Conservation (phyloP, 2,888 invertebrate genomes). For the Eudemis profundana region DNA sequence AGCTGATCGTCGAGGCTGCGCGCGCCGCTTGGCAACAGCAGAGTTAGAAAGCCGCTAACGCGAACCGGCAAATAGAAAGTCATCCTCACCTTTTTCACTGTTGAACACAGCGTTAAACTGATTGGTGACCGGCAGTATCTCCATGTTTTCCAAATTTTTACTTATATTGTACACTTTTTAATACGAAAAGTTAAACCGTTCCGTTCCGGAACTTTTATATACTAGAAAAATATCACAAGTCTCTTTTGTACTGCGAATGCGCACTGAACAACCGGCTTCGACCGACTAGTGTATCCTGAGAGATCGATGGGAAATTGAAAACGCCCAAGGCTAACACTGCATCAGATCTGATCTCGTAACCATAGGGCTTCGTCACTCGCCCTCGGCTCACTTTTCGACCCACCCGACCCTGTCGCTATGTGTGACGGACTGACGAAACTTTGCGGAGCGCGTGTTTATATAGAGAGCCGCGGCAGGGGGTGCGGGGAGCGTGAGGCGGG, state of each 20-base stretch:
- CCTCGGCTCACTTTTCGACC: slow-evolving; percentile 76
- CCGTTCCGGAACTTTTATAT: slow-evolving; percentile 73
- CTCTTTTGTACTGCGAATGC: slow-evolving; percentile 83
- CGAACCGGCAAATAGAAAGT: slow-evolving; percentile 72
- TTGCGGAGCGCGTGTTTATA: slow-evolving; percentile 75
- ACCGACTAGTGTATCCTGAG: slow-evolving; percentile 78
- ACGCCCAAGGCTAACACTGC: slow-evolving; percentile 75
- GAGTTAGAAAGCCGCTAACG: slow-evolving; percentile 74
- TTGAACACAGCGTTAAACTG: slow-evolving; percentile 91
- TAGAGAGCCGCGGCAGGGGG: slow-evolving; percentile 74
- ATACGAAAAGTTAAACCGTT: slow-evolving; percentile 74
- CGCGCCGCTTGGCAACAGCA: slow-evolving; percentile 81
- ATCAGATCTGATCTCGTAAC: slow-evolving; percentile 85
- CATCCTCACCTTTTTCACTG: slow-evolving; percentile 89
- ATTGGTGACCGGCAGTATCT: slow-evolving; percentile 91
- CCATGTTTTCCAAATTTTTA: slow-evolving; percentile 88
- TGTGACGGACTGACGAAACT: slow-evolving; percentile 81
- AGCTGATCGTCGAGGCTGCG: slow-evolving; percentile 68
- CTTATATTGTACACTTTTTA: slow-evolving; percentile 85
- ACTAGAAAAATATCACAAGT: slow-evolving; percentile 85
- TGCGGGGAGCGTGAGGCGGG: slow-evolving; percentile 71
- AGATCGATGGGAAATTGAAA: slow-evolving; percentile 78
- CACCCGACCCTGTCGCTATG: slow-evolving; percentile 82
- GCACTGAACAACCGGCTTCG: slow-evolving; percentile 67
- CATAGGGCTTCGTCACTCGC: slow-evolving; percentile 81